Evolutionary conservation across 1,140 invertebrate species (phyloP).

Genomic region (Platyscapa corneri): DNA sequence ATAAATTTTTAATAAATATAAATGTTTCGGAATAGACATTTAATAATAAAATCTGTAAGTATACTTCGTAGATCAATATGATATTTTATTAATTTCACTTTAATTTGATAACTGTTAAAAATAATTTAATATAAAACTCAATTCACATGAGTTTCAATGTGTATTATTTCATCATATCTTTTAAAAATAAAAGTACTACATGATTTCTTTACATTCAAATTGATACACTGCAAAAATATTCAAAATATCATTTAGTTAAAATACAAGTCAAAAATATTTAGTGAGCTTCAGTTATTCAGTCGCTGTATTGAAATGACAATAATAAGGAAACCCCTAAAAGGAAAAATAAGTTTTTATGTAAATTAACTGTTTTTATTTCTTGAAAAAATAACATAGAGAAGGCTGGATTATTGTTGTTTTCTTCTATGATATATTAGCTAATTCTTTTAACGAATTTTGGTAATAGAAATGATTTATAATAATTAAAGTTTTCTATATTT

Average conservation of each 20-base stretch:
- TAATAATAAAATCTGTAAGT: too few species aligned
- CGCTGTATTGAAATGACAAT: not conserved
- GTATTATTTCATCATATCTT: too few species aligned
- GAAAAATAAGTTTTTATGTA: not conserved
- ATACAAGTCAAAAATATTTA: constrained; percentile 5
- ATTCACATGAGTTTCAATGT: not conserved
- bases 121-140: not conserved
- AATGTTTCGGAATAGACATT: too few species aligned
- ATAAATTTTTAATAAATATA: too few species aligned
- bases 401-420: not conserved
- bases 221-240: not conserved
- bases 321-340: not conserved
- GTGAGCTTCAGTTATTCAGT: not conserved
- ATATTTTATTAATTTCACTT: too few species aligned
- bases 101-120: too few species aligned
- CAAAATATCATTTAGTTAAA: not conserved
- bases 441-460: not conserved
- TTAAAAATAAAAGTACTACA: too few species aligned
- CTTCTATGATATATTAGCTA: not conserved
- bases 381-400: not conserved
- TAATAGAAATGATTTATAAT: not conserved
- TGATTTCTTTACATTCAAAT: not conserved
- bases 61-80: too few species aligned
- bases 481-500: not conserved
- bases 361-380: constrained; percentile 6